These are phyloP conservation scores for Cotesia vestalis DNA, from an alignment of 1,140 invertebrate species.

Conservation along the genomic window DNA sequence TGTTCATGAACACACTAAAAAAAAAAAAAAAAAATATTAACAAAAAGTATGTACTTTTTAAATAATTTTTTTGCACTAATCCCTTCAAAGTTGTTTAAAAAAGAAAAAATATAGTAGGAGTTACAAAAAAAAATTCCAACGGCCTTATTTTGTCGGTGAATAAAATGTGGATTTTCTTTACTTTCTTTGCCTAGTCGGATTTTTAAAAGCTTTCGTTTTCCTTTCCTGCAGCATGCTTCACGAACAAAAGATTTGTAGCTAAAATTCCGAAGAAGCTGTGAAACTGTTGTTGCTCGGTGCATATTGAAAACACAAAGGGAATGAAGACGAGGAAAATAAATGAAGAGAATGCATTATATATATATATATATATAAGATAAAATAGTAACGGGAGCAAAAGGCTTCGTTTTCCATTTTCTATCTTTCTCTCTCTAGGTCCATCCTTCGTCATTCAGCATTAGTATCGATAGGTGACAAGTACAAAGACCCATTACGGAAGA, in stretches of 20 bases:
- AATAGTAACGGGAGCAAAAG: background rate
- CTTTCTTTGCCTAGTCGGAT: background rate
- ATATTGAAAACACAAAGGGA: background rate
- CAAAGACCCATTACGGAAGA: slow-evolving; percentile 30
- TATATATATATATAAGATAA: background rate
- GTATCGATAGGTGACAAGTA: slow-evolving; percentile 10
- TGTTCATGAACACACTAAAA: too few relatives aligned
- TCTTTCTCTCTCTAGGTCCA: too few relatives aligned
- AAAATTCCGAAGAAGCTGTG: slow-evolving; percentile 4
- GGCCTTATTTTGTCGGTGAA: background rate
- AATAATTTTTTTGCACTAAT: too few relatives aligned
- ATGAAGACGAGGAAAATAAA: slow-evolving; percentile 6
- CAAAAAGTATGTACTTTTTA: too few relatives aligned
- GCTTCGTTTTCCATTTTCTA: background rate
- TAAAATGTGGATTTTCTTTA: background rate
- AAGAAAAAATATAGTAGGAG: too few relatives aligned
- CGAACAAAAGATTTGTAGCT: slow-evolving; percentile 14
- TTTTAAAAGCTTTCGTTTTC: background rate
- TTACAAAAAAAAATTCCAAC: background rate
- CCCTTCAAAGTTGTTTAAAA: too few relatives aligned
- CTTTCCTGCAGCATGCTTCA: slow-evolving; percentile 16
- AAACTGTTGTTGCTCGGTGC: slow-evolving; percentile 8
- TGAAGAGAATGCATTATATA: background rate
- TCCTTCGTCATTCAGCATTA: too few relatives aligned
- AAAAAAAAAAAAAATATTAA: too few relatives aligned